These are phyloP conservation scores for Clitarchus hookeri DNA, from an alignment of 2,888 invertebrate genomes.

Conservation along the genomic window DNA sequence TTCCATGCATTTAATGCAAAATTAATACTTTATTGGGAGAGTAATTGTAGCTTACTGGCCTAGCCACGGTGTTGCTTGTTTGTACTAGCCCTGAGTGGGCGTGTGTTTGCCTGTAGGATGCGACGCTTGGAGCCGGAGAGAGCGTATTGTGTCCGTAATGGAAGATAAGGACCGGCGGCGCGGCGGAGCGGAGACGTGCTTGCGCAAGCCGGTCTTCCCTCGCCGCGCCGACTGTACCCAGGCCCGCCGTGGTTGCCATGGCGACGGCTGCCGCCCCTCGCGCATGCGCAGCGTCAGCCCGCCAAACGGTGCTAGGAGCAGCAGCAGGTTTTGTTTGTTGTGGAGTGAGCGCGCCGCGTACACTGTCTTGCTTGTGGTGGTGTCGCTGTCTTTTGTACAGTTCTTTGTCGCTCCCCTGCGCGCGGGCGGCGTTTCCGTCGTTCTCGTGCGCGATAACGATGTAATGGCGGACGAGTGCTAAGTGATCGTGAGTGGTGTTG, in stretches of 20 bases:
- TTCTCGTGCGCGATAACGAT: background rate
- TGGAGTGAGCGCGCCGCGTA: background rate
- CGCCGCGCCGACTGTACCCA: background rate
- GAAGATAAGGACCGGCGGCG: background rate
- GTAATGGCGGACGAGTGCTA: conserved; percentile 1
- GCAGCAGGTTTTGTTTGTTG: background rate
- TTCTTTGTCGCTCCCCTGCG: background rate
- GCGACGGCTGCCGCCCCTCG: background rate
- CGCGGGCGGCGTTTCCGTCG: background rate
- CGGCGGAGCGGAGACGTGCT: background rate
- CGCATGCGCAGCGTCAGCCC: conserved; percentile 1
- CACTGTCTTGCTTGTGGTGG: background rate
- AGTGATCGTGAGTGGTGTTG: background rate
- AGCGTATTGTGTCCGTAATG: background rate
- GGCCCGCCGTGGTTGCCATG: background rate
- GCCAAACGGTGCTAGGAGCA: background rate
- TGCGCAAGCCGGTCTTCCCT: background rate
- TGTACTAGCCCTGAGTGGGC: too few species aligned
- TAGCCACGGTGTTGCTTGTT: too few species aligned
- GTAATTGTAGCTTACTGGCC: too few species aligned
- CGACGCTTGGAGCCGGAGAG: background rate
- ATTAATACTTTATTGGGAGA: too few species aligned
- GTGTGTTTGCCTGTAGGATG: too few species aligned
- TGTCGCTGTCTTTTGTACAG: background rate
- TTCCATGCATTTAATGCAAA: too few species aligned